A percentile compares a stretch with the other conserved stretches of the same genome.
phyloP scores from a whole-genome alignment of 2,113 vertebrate genomes.

The Rhabdornis inornatus region DNA sequence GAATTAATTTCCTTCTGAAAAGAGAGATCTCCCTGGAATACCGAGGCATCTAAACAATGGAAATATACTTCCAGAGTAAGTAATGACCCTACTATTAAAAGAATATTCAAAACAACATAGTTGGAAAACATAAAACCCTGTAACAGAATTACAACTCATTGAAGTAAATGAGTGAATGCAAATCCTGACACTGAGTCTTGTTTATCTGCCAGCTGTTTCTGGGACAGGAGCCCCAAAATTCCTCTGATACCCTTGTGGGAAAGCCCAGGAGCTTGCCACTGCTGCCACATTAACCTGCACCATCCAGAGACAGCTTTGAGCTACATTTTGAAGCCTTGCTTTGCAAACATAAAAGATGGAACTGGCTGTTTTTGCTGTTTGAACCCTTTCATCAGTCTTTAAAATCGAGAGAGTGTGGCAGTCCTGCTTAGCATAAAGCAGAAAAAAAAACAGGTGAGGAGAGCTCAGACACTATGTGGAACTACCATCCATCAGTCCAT shows the following conservation, averaged over 20 bases:
- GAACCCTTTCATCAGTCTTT: not conserved
- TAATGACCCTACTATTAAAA: not conserved
- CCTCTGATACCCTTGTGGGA: not conserved
- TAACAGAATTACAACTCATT: not conserved
- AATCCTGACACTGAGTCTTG: not conserved
- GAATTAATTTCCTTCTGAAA: not conserved
- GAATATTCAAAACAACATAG: not conserved
- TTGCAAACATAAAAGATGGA: not conserved
- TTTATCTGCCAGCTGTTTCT: not conserved
- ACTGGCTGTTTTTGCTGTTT: not conserved
- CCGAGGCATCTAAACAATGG: not conserved
- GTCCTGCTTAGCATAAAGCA: not conserved
- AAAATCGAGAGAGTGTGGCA: accelerated
- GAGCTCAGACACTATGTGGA: not conserved
- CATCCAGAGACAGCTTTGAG: not conserved
- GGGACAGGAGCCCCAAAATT: not conserved
- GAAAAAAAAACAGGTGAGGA: not conserved
- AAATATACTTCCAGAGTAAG: not conserved
- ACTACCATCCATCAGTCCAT: not conserved
- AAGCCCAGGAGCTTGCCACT: not conserved
- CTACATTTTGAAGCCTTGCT: not conserved
- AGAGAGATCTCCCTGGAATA: not conserved
- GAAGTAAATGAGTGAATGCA: not conserved
- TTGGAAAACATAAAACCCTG: not conserved
- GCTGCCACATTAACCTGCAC: not conserved